Conservation (phyloP, 2,888 invertebrate species). For the Euphydryas editha region DNA sequence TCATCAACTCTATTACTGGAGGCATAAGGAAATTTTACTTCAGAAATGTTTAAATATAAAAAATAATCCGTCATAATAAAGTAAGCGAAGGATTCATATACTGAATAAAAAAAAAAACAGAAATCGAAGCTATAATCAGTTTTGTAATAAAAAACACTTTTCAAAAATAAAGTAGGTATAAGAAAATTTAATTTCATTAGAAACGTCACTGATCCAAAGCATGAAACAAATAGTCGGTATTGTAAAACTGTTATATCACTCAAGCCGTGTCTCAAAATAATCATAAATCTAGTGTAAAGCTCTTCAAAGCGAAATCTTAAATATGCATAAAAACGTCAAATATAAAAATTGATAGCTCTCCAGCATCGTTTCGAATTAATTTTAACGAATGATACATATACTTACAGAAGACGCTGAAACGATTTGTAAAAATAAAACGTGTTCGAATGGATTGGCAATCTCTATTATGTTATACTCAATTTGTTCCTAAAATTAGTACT, state of each 20-base stretch:
- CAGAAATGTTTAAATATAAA: no score
- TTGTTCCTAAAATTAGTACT: neutral
- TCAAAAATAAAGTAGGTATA: neutral
- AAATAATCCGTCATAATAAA: no score
- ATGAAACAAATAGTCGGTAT: neutral
- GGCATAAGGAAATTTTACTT: no score
- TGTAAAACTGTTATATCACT: conserved; percentile 20
- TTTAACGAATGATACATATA: conserved; percentile 67
- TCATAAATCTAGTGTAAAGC: conserved; percentile 68
- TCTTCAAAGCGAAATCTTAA: conserved; percentile 80
- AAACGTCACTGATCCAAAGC: conserved; percentile 7
- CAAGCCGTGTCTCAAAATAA: conserved; percentile 57
- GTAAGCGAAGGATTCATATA: no score
- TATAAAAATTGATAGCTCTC: conserved; percentile 70
- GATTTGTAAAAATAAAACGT: conserved; percentile 77
- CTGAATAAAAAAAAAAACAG: no score
- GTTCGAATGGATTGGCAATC: conserved; percentile 55
- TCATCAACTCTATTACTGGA: no score
- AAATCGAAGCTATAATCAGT: no score
- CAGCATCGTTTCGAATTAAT: conserved; percentile 62
- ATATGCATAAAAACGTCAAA: conserved; percentile 82
- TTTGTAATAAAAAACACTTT: no score
- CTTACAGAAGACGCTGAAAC: conserved; percentile 64
- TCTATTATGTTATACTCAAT: conserved; percentile 39
- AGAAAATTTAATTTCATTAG: neutral